These are phyloP conservation scores for Eutolmus rufibarbis DNA, from an alignment of 2,888 invertebrate genomes.

Conservation along the genomic window DNA sequence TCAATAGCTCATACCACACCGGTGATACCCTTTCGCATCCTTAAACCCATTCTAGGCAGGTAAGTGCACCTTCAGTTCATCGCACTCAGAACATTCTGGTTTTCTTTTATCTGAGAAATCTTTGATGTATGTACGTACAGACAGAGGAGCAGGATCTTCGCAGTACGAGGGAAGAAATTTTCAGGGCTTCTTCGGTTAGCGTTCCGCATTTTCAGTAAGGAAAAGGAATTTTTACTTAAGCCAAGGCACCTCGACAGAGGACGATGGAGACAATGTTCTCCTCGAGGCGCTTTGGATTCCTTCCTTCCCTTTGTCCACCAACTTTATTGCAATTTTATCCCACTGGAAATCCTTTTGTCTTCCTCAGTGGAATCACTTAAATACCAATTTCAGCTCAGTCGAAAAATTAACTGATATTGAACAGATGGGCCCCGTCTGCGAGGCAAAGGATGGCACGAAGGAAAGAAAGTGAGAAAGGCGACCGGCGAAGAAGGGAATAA, in stretches of 20 bases:
- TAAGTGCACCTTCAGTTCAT: background rate
- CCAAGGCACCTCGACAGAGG: background rate
- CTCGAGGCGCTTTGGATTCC: background rate
- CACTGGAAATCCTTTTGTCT: background rate
- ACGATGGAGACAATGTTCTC: background rate
- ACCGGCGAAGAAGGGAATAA: background rate
- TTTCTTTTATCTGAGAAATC: background rate
- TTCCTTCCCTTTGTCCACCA: background rate
- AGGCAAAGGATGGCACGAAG: background rate
- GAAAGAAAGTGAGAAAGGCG: background rate
- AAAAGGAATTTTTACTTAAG: conserved; percentile 15
- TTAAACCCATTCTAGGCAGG: background rate
- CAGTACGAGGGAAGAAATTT: background rate
- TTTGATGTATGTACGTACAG: background rate
- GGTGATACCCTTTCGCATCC: background rate
- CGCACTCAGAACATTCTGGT: background rate
- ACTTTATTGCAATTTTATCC: conserved; percentile 23
- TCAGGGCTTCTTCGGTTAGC: background rate
- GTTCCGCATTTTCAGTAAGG: background rate
- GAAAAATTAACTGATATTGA: conserved; percentile 28
- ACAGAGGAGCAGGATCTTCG: background rate
- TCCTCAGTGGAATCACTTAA: conserved; percentile 10
- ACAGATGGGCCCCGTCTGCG: background rate
- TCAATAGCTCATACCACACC: background rate
- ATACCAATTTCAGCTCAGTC: conserved; percentile 20